phyloP scores from a whole-genome alignment of 1,140 invertebrate genomes.

The Philotrypesis tridentata region DNA sequence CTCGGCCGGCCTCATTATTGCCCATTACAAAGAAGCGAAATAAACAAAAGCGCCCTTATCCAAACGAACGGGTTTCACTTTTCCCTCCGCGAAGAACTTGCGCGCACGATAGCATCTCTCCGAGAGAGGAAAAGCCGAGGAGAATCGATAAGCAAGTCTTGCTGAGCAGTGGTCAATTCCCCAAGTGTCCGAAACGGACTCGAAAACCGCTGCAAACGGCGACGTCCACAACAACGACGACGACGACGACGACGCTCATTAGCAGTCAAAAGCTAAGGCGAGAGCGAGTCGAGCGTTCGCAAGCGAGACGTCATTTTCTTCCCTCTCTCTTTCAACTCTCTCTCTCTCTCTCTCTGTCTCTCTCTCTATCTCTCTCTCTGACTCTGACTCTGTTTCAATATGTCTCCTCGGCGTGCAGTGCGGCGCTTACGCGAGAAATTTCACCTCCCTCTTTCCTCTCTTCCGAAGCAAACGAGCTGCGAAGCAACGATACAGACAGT shows the following conservation, averaged over 20 bases:
- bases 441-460: background rate
- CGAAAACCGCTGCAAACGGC: background rate
- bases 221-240: too few species aligned
- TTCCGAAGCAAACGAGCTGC: too few species aligned
- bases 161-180: background rate
- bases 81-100: too few species aligned
- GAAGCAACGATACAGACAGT: background rate
- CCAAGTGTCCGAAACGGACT: background rate
- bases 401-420: background rate
- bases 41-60: too few species aligned
- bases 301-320: conserved; percentile 26
- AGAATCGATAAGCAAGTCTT: background rate
- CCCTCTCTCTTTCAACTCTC: conserved; percentile 11
- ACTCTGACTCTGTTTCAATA: background rate
- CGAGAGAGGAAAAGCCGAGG: too few species aligned
- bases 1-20: too few species aligned
- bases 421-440: conserved; percentile 32
- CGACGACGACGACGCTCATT: background rate
- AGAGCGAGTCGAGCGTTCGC: background rate
- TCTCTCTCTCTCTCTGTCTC: background rate
- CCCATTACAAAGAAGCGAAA: too few species aligned
- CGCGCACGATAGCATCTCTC: too few species aligned
- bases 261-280: background rate
- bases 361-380: background rate
- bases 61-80: too few species aligned